phyloP scores from a whole-genome alignment of 2,113 vertebrate species.

The Misgurnus mizolepis region DNA sequence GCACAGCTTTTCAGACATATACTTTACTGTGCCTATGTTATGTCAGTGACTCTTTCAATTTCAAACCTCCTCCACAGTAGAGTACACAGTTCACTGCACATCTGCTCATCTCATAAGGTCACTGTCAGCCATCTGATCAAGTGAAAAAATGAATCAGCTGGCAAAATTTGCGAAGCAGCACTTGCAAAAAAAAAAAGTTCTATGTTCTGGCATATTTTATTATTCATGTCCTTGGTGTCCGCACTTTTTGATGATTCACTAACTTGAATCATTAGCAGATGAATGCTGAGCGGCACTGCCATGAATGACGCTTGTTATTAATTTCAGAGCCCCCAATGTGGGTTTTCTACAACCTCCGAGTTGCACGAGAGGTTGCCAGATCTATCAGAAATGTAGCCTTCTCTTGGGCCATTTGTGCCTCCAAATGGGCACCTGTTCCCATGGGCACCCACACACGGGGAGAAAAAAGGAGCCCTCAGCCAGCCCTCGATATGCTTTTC shows the following conservation, averaged over 20 bases:
- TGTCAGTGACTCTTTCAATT: background rate
- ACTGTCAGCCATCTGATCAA: conserved; percentile 44
- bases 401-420: background rate
- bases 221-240: conserved; percentile 44
- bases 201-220: conserved; percentile 42
- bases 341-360: conserved; percentile 20
- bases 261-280: conserved; percentile 46
- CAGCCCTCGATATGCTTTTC: conserved; percentile 30
- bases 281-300: conserved; percentile 32
- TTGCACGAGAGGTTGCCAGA: conserved; percentile 39
- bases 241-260: conserved; percentile 47
- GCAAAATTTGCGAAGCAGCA: conserved; percentile 32
- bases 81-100: conserved; percentile 15
- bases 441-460: conserved; percentile 18
- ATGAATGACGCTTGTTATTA: background rate
- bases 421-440: background rate
- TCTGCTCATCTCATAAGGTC: conserved; percentile 43
- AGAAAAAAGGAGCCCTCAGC: background rate
- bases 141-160: conserved; percentile 51
- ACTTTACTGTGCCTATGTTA: no score
- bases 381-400: conserved; percentile 8
- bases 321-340: background rate
- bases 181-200: conserved; percentile 7
- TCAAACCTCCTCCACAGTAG: conserved; percentile 21
- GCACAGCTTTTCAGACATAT: no score